Conservation (phyloP, 2,797 vertebrate species). For the Lates japonicus region DNA sequence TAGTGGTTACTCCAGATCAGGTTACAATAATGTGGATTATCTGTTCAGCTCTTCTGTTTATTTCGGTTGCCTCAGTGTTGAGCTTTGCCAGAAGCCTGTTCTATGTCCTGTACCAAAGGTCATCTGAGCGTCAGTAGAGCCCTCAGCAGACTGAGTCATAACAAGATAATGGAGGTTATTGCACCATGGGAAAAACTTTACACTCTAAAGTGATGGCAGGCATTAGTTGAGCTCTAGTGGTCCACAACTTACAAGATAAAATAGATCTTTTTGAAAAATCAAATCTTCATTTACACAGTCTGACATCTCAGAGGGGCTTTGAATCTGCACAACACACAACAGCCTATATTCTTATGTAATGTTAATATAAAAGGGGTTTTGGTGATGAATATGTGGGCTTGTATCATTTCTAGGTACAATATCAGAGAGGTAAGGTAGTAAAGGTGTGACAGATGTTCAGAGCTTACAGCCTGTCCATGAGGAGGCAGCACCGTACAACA, state of each 20-base stretch:
- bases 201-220: slow-evolving; percentile 13
- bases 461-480: background rate
- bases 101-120: slow-evolving; percentile 76
- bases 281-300: background rate
- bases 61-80: slow-evolving; percentile 43
- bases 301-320: background rate
- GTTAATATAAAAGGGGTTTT: too few species aligned
- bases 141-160: slow-evolving; percentile 50
- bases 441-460: too few species aligned
- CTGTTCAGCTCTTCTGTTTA: slow-evolving; percentile 39
- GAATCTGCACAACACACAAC: background rate
- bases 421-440: background rate
- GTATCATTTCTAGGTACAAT: too few species aligned
- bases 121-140: slow-evolving; percentile 34
- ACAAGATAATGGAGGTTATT: slow-evolving; percentile 56
- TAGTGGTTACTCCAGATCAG: slow-evolving; percentile 19
- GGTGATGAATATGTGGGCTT: background rate
- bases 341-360: background rate
- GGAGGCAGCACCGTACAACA: background rate
- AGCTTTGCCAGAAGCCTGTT: slow-evolving; percentile 57
- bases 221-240: background rate
- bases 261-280: slow-evolving; percentile 1
- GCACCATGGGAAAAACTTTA: slow-evolving; percentile 24
- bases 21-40: slow-evolving; percentile 3
- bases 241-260: background rate